Evolutionary conservation across 2,888 invertebrate species (phyloP), one percentile per base, ranked within the genome.

Genomic region (Lissonota sp.): DNA sequence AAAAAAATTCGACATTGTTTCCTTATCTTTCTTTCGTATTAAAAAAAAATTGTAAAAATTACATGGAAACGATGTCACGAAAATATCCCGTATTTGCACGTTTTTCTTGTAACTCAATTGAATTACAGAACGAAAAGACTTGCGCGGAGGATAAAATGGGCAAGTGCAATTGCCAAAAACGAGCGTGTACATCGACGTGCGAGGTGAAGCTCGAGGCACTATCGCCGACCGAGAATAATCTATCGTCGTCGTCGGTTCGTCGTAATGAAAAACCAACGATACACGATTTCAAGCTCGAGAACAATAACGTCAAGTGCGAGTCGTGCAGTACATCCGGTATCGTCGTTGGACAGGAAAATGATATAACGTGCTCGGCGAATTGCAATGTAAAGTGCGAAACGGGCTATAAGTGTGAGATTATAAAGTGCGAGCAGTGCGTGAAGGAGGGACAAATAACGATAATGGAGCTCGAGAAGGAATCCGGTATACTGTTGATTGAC

Each of bases 221-320:
- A 14, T 91, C 91, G 44, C 92, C 92, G 12, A 26, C 1, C 26
- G 26, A 26, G 26, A 26, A 26, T 26, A 88, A 89, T 66, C 60
- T 90, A 75, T 60, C 80, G 58, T 73, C 75, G 84, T 26, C 74
- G 60, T 58, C 78, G 83, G 73, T 64, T 85, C 83, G 80, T 37
- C 67, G 67, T 0, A 72, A 16, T 39, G 82, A 62, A 12, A 82
- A 44, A 63, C 64, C 79, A 10, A 58, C 76, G 46, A 57, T 85
- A 44, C 89, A 87, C 62, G 85, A 87, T 53, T 89, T 91, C 72
- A 92, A 92, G 73, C 71, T 91, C 63, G 92, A 92, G 77, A 92
- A 92, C 83, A 92, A 91, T 83, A 91, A 92, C 76, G 92, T 92
- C 42, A 92, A 92, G 84, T 92, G 92, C 83, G 92, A 92, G 53